Base-by-base conservation (phyloP, 2,888 invertebrate species). In the Hyposoter dolosus region DNA sequence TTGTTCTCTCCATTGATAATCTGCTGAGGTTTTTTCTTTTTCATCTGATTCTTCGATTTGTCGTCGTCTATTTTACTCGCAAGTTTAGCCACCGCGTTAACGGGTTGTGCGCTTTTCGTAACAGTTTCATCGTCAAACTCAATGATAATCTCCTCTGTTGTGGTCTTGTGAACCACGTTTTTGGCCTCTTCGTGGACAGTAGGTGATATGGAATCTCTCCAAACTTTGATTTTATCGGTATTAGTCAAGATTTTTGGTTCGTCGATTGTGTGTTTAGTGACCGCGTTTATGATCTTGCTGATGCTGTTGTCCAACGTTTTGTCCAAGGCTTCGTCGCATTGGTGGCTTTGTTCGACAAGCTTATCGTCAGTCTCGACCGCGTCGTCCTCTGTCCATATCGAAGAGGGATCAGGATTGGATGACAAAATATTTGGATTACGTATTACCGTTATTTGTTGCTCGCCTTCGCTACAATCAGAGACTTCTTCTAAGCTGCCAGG, bases 161-260 rank as follows among this genome's bases (percentile, higher is more conserved):
- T 47, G 40, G 19, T 50, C 43, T 84, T 81, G 17, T 63, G 17
- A 76, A 82, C 76, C 3, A 3, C 19, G 32, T 65, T 53, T 72
- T 43, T 65, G 45, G n/a, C 35, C 60, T 65, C 82, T 47, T 76
- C 85, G 66, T 47, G 19, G 63, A 72, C 40, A 75, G 40, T 86
- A 3, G 88, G 89, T 6, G 90, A 85, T 17, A 84, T 35, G 9
- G 90, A 89, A 81, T 92, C 92, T 60, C 88, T 88, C 93, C 93
- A 93, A 69, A 93, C 88, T 85, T 90, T 89, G 65, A 93, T 92
- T 69, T 87, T 89, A 69, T 90, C 89, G 23, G 87, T 89, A 12
- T 68, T 69, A 17, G 87, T 75, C 17, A 71, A 69, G n/a, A 40
- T 56, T 68, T 84, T 83, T 15, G 74, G 19, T 6, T 88, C 87